These are phyloP conservation scores for Borostomias antarcticus DNA, from an alignment of 2,797 vertebrate species.

Conservation along the genomic window DNA sequence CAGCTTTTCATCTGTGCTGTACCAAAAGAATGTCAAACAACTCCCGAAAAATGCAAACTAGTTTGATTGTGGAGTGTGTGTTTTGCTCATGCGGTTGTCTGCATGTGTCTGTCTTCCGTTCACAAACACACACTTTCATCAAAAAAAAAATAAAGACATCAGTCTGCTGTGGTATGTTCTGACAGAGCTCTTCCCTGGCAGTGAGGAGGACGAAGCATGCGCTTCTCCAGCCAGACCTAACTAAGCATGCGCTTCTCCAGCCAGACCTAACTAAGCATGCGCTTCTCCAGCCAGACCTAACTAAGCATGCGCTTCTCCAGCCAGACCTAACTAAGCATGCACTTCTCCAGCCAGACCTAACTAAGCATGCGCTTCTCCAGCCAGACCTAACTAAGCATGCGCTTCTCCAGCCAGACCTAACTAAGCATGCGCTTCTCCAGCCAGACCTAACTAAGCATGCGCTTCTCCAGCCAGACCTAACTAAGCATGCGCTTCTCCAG, in stretches of 20 bases:
- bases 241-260: constrained; percentile 5
- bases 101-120: neutral
- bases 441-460: constrained; percentile 17
- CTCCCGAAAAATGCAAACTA: neutral
- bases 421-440: constrained; percentile 8
- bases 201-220: neutral
- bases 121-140: constrained; percentile 20
- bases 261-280: constrained; percentile 17
- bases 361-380: constrained; percentile 8
- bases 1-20: too few relatives aligned
- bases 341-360: constrained; percentile 12
- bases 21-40: too few relatives aligned
- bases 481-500: constrained; percentile 8
- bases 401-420: constrained; percentile 11
- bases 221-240: too few relatives aligned
- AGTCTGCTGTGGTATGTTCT: constrained; percentile 13
- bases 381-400: constrained; percentile 17
- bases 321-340: constrained; percentile 16
- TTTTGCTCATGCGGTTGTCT: constrained; percentile 15
- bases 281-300: constrained; percentile 11
- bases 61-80: neutral
- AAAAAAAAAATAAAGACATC: constrained; percentile 19
- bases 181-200: constrained; percentile 6
- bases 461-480: constrained; percentile 11
- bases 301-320: constrained; percentile 8